Evolutionary conservation across 2,113 vertebrate genomes (phyloP).

Genomic region (Centropristis striata): DNA sequence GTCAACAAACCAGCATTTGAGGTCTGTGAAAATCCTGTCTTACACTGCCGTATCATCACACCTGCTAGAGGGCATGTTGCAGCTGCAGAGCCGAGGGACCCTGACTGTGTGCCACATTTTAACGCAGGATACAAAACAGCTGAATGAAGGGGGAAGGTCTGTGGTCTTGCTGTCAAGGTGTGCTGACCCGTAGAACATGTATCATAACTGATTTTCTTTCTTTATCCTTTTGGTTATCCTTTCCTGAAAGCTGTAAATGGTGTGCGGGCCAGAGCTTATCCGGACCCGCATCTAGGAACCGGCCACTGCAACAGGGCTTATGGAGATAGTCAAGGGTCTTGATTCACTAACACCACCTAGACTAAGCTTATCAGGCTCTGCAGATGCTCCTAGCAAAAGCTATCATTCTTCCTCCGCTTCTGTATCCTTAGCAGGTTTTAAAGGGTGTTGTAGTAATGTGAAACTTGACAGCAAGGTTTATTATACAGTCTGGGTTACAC

Average conservation of each 20-base stretch:
- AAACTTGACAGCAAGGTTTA: constrained; percentile 38
- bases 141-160: constrained; percentile 38
- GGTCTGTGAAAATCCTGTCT: constrained; percentile 54
- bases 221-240: constrained; percentile 57
- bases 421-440: constrained; percentile 40
- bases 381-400: constrained; percentile 62
- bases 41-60: constrained; percentile 61
- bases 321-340: constrained; percentile 71
- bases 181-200: constrained; percentile 51
- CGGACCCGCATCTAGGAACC: constrained; percentile 49
- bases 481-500: constrained; percentile 32
- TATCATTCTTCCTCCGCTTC: constrained; percentile 47
- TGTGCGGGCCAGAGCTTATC: constrained; percentile 60
- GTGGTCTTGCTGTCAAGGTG: constrained; percentile 25
- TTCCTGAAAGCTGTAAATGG: constrained; percentile 55
- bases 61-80: constrained; percentile 60
- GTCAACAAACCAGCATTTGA: constrained; percentile 51
- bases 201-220: constrained; percentile 64
- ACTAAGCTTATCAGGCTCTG: constrained; percentile 67
- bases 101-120: constrained; percentile 31
- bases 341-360: constrained; percentile 68
- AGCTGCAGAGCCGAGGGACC: constrained; percentile 34
- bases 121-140: constrained; percentile 53
- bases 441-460: constrained; percentile 42
- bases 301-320: constrained; percentile 62